phyloP scores from a whole-genome alignment of 2,797 vertebrate genomes.

The Sebastes alutus region DNA sequence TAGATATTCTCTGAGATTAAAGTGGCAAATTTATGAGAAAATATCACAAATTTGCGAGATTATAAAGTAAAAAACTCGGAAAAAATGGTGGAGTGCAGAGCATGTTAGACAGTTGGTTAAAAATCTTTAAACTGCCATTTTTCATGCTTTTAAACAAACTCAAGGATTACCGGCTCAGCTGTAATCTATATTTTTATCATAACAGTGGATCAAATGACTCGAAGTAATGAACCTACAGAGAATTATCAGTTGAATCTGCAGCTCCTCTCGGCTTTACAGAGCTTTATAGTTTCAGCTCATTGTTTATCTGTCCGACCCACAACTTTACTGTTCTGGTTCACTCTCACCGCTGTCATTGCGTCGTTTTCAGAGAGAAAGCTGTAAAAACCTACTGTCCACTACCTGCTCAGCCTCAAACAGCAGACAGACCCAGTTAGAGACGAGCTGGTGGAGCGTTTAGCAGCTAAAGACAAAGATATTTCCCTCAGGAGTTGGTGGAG shows the following conservation, averaged over 20 bases:
- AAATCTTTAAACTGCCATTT: not conserved
- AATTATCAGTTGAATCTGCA: too few species aligned
- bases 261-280: too few species aligned
- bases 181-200: not conserved
- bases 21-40: too few species aligned
- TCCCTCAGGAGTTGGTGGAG: not conserved
- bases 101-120: too few species aligned
- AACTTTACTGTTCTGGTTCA: not conserved
- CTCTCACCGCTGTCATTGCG: not conserved
- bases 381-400: not conserved
- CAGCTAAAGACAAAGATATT: not conserved
- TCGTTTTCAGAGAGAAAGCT: not conserved
- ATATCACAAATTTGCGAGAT: too few species aligned
- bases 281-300: not conserved
- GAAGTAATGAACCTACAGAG: not conserved
- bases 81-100: too few species aligned
- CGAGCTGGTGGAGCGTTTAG: not conserved
- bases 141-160: not conserved
- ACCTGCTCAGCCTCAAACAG: too few species aligned
- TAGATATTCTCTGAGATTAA: too few species aligned
- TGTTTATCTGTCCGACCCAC: not conserved
- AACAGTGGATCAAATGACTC: not conserved
- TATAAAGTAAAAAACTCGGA: too few species aligned
- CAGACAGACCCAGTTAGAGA: not conserved
- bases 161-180: not conserved